These are phyloP conservation scores for Thomomys bottae DNA, from an alignment of 2,113 vertebrate species.

Conservation along the genomic window DNA sequence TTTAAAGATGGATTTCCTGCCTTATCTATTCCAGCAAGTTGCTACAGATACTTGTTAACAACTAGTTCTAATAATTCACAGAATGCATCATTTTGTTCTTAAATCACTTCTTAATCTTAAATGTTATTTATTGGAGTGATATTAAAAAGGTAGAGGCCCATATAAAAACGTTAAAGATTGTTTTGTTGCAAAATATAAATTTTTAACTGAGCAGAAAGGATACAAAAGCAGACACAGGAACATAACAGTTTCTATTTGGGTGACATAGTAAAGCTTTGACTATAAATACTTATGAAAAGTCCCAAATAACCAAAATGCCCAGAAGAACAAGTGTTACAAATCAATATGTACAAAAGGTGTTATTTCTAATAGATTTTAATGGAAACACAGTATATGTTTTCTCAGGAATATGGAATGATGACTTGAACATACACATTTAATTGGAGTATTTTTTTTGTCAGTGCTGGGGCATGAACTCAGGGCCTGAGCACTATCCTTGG, in stretches of 20 bases:
- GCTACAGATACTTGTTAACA: not conserved
- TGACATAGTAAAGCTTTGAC: not conserved
- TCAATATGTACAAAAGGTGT: not conserved
- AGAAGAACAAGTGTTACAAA: conserved; percentile 31
- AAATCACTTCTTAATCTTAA: conserved; percentile 26
- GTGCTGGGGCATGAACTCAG: too few species aligned
- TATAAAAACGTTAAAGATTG: not conserved
- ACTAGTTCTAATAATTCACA: not conserved
- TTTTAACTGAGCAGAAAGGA: not conserved
- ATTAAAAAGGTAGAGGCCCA: not conserved
- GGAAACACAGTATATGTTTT: not conserved
- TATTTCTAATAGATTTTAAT: conserved; percentile 45
- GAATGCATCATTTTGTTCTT: conserved; percentile 32
- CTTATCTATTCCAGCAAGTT: conserved; percentile 21
- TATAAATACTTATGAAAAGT: conserved; percentile 23
- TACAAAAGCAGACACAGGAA: not conserved
- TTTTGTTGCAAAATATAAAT: conserved; percentile 27
- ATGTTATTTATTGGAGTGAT: not conserved
- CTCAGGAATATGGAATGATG: not conserved
- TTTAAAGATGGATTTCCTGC: not conserved
- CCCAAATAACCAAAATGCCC: conserved; percentile 24
- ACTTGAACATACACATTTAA: not conserved
- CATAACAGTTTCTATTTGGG: not conserved
- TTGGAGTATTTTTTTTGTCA: too few species aligned
- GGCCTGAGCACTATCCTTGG: too few species aligned